These are phyloP conservation scores for Callimorpha dominula DNA, from an alignment of 2,888 invertebrate genomes.

Conservation along the genomic window DNA sequence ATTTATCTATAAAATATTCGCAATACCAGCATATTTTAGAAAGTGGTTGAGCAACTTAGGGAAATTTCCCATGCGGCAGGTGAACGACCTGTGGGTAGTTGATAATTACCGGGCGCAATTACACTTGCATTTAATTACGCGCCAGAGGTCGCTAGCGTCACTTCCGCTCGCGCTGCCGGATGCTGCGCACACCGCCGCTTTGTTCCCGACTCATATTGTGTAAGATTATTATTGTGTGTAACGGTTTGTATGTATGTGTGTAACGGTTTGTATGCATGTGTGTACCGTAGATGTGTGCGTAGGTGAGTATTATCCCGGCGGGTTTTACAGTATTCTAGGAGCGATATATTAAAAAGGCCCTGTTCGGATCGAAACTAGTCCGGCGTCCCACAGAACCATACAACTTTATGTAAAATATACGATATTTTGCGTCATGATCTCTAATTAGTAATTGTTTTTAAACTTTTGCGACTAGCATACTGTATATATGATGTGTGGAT, in stretches of 20 bases:
- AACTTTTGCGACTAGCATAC: no score
- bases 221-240: conserved; percentile 14
- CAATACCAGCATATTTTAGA: not conserved
- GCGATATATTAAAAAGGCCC: not conserved
- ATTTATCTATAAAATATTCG: not conserved
- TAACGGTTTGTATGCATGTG: conserved; percentile 15
- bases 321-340: not conserved
- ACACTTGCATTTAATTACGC: conserved; percentile 61
- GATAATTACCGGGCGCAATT: conserved; percentile 54
- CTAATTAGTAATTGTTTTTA: not conserved
- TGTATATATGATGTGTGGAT: no score
- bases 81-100: conserved; percentile 34
- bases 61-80: conserved; percentile 32
- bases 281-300: not conserved
- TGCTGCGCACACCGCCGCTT: conserved; percentile 54
- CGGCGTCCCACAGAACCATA: not conserved
- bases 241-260: conserved; percentile 18
- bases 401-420: not conserved
- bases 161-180: conserved; percentile 62
- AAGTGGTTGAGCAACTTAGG: not conserved
- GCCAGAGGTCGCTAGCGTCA: conserved; percentile 57
- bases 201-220: conserved; percentile 47
- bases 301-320: not conserved
- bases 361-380: not conserved
- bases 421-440: not conserved